Evolutionary conservation across 2,797 vertebrate genomes (phyloP), one percentile per base, ranked within the genome.

Genomic region (Enteromius thamalakanensis): DNA sequence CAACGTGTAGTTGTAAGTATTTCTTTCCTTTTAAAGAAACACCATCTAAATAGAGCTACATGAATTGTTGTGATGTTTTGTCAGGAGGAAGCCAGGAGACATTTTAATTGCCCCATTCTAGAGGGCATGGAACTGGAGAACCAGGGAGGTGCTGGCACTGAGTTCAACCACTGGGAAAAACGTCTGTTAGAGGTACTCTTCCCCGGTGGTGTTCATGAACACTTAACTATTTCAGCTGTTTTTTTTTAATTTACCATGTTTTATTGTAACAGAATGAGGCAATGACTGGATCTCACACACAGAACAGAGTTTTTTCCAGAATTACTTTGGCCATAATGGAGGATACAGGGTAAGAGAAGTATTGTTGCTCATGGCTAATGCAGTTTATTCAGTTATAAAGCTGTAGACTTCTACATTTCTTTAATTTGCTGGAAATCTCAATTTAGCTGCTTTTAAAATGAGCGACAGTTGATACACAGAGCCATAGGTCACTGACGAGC

Each of bases 71-170:
- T 8, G 15, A 67, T 88, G 3, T 81, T 82, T 84, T 85, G 80
- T 82, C 89, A 99, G 98, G 96, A 96, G 49, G 98, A 99, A 92
- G 97, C 96, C 1, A 92, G 97, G 83, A 96, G 94, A 86, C 98
- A 99, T 88, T 99, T 99, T 81, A 91, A 94, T 81, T 99, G 98
- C 90, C 95, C 97, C 58, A 91, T 95, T 89, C 89, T 99, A 68
- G 98, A 99, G 86, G 98, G 98, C 69, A 98, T 99, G 97, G 98
- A 99, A 92, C 95, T 99, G 90, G 98, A 99, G 94, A 99, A 99
- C 92, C 98, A 99, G 92, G 97, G 98, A 2, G 98, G 97, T 2
- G 93, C 95, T 47, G 98, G 98, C 11, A 99, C 97, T 0, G 97
- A 99, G 76, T 96, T 99, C 67, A 99, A 99, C 89, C 98, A 99